Percentiles rank a stretch among this genome's conserved stretches.
These are phyloP conservation scores for Leptonema lineaticorne DNA, from an alignment of 1,140 invertebrate species.

Conservation along the genomic window DNA sequence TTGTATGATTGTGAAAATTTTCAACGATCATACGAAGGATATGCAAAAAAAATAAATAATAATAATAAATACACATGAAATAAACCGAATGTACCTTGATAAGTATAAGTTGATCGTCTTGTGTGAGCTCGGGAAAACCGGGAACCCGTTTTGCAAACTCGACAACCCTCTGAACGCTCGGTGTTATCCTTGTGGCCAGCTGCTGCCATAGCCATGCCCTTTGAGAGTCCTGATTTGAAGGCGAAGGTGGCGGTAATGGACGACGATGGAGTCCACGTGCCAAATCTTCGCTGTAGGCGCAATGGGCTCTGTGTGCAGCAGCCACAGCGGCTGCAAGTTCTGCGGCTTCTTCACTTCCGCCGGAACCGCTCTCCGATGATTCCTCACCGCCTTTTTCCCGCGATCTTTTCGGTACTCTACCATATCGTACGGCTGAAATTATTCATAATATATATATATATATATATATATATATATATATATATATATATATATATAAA, in stretches of 20 bases:
- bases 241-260: slow-evolving; percentile 61
- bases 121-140: slow-evolving; percentile 81
- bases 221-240: slow-evolving; percentile 56
- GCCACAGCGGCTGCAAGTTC: slow-evolving; percentile 70
- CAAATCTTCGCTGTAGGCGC: slow-evolving; percentile 87
- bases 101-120: slow-evolving; percentile 91
- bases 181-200: slow-evolving; percentile 75
- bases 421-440: slow-evolving; percentile 86
- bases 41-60: too few species aligned
- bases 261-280: slow-evolving; percentile 53
- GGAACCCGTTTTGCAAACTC: slow-evolving; percentile 92
- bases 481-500: too few species aligned
- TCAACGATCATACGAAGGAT: too few species aligned
- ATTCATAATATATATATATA: background rate
- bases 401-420: slow-evolving; percentile 90
- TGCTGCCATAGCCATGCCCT: slow-evolving; percentile 77
- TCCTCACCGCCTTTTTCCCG: slow-evolving; percentile 57
- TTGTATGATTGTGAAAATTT: too few species aligned
- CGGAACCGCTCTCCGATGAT: slow-evolving; percentile 44
- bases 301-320: slow-evolving; percentile 87
- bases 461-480: background rate
- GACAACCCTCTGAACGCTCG: slow-evolving; percentile 86
- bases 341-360: slow-evolving; percentile 44
- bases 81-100: slow-evolving; percentile 90
- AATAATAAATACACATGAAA: too few species aligned